A percentile compares a stretch with the other conserved stretches of the same genome.
Evolutionary conservation across 2,888 invertebrate species (phyloP).

Genomic region (Melitaea athalia): DNA sequence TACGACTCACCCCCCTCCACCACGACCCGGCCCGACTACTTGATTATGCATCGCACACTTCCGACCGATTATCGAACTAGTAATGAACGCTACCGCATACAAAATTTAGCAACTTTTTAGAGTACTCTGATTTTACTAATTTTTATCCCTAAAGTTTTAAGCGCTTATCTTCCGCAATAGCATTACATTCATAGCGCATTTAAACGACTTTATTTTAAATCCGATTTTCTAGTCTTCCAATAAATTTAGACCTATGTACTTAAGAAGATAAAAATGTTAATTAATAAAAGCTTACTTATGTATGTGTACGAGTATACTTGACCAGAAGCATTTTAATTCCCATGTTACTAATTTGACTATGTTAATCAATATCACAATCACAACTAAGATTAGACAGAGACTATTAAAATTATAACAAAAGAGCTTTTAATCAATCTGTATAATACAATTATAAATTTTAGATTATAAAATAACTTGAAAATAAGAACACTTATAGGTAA

Average conservation of each 20-base stretch:
- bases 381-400: no score
- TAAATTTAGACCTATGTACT: not conserved
- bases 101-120: constrained; percentile 54
- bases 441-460: no score
- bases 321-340: no score
- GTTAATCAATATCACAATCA: no score
- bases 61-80: constrained; percentile 78
- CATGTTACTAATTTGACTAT: no score
- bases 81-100: constrained; percentile 69
- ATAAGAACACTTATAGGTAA: no score
- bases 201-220: constrained; percentile 37
- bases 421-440: no score
- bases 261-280: not conserved
- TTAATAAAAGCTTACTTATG: no score
- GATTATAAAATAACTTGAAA: no score
- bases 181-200: constrained; percentile 24
- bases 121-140: constrained; percentile 44
- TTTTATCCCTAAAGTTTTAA: constrained; percentile 45
- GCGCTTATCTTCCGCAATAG: constrained; percentile 34
- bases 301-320: no score
- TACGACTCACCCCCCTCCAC: constrained; percentile 60
- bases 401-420: no score
- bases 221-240: not conserved
- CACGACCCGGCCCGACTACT: constrained; percentile 64
- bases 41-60: constrained; percentile 79